Evolutionary conservation across 1,140 invertebrate genomes (phyloP), one percentile per base, ranked within the genome.

Genomic region (Trichonephila inaurata): DNA sequence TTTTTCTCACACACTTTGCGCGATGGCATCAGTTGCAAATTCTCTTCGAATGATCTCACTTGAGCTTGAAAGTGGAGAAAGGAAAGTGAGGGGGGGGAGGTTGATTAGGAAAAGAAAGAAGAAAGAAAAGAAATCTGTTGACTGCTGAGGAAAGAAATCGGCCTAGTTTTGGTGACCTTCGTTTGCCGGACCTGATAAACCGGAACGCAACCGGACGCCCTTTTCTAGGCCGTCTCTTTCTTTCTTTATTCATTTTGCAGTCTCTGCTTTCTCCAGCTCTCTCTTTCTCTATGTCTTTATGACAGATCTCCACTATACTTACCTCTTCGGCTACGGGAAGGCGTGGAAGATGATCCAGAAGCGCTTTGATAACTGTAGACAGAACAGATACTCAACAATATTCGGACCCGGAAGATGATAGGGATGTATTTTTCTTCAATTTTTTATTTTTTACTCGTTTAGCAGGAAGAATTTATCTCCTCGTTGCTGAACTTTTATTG

Each of bases 151-250:
- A 89, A 89, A 91, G 89, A 91, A 81, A 92, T 92, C 77, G 90
- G 90, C 90, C 90, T 92, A 92, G 60, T 85, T 92, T 92, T 72
- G 40, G 40, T 33, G 77, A 85, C 90, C 77, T 92, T 92, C 81
- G 90, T 61, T 61, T 33, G 44, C 81, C 10, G 61, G 90, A 92
- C 90, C 62, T 85, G 90, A 83, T 92, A 83, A 85, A 92, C 90
- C 90, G 90, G 90, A 92, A 83, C 90, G 81, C 33, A 85, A 85
- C 82, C 82, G 90, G 82, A 92, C 90, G 90, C 81, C 77, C 90
- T 92, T 85, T 92, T 91, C 89, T 91, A 91, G 89, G 89, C 72
- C 89, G 89, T 62, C 61, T 62, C 89, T 91, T 91, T 69, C 40
- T 40, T 89, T 69, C 21, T 10, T 62, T 51, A 19, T 64, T 24